Base-by-base conservation (phyloP, 1,140 invertebrate genomes). In the Musca domestica region DNA sequence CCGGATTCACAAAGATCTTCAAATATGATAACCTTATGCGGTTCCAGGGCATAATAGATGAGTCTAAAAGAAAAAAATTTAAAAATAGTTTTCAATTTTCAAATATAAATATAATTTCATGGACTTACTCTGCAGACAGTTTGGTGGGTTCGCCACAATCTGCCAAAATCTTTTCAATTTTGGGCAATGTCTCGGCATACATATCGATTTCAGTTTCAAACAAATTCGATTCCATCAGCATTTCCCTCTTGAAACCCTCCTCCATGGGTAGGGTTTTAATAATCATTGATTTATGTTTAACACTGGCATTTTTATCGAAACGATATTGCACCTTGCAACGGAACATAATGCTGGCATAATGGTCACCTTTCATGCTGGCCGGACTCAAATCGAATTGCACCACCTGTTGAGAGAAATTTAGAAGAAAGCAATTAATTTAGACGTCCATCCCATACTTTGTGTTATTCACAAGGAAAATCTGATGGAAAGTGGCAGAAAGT, bases 341-440 rank as follows among this genome's bases (percentile, higher is more conserved):
- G 34, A 71, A 72, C 74, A 76, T 74, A 15, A 74, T 25, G 54
- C 74, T 76, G 0, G 72, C 71, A 69, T 73, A 76, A 25, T 74
- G 72, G 66, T 76, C 74, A 14, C 70, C 73, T 14, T 71, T 73
- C 2, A 56, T 10, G n/a, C 68, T 70, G 12, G 73, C 74, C 10
- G 73, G 73, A 3, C 66, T 64, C 7, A 75, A 12, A 3, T 48
- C 64, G 1, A 71, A 9, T 20, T 67, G 12, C 1, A 69, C 3
- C 2, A 74, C 25, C 27, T 72, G 20, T 10, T 17, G 2, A 20
- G n/a, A 19, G 41, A n/a, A n/a, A n/a, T n/a, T n/a, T n/a, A n/a
- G n/a, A n/a, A n/a, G n/a, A n/a, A n/a, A n/a, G n/a, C n/a, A n/a
- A n/a, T n/a, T n/a, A n/a, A n/a, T n/a, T n/a, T n/a, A n/a, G n/a